phyloP scores from a whole-genome alignment of 2,797 vertebrate species.

The Tarsius wallacei region DNA sequence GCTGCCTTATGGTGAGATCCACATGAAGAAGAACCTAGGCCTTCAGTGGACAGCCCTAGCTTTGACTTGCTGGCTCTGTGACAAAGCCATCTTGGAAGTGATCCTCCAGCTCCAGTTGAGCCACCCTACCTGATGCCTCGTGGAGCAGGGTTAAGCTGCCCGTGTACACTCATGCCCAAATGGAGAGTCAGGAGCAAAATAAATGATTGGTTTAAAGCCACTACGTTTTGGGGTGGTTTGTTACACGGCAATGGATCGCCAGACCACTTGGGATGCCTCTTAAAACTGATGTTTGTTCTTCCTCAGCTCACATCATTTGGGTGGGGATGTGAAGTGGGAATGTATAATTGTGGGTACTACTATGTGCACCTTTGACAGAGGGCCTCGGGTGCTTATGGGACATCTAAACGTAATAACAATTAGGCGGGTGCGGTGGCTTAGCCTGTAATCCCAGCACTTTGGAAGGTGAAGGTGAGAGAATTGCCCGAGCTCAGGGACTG shows the following conservation, averaged over 20 bases:
- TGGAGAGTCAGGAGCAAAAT: neutral
- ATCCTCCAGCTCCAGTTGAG: fast-evolving
- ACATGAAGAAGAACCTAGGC: neutral
- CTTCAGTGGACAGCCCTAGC: neutral
- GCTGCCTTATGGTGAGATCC: neutral
- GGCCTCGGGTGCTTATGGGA: neutral
- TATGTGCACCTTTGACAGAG: fast-evolving
- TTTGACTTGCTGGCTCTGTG: neutral
- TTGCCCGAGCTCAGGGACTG: too few relatives aligned
- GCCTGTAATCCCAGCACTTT: too few relatives aligned
- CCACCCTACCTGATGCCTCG: too few relatives aligned
- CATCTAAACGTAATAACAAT: neutral
- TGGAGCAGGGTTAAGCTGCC: neutral
- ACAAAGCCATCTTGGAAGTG: neutral
- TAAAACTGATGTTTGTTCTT: neutral
- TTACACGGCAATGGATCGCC: neutral
- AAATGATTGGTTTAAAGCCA: neutral
- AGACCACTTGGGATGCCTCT: neutral
- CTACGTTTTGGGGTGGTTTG: neutral
- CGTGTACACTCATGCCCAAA: neutral
- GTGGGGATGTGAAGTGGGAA: neutral
- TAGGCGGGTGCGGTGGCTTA: too few relatives aligned
- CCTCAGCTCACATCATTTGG: neutral
- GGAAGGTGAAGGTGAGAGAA: too few relatives aligned
- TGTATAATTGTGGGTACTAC: neutral